phyloP scores from a whole-genome alignment of 2,888 invertebrate species.

The Gari tellinella region DNA sequence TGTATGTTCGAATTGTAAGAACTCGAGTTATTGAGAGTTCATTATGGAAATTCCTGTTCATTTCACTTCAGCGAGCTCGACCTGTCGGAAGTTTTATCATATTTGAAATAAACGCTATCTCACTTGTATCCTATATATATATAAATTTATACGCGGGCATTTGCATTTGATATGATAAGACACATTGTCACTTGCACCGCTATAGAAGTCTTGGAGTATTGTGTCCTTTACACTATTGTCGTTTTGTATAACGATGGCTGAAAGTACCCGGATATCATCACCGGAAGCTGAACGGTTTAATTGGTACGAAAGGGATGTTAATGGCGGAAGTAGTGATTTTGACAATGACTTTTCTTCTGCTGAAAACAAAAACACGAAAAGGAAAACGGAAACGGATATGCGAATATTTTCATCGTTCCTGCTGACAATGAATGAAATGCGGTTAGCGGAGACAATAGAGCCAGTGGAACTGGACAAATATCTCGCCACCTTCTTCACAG shows the following conservation, averaged over 20 bases:
- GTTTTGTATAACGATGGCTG: not conserved
- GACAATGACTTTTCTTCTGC: conserved; percentile 11
- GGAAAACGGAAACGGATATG: conserved; percentile 79
- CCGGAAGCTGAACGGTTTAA: not conserved
- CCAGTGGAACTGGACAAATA: conserved; percentile 74
- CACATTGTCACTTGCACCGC: no score
- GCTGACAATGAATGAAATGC: conserved; percentile 66
- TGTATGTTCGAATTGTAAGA: no score
- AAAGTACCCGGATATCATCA: not conserved
- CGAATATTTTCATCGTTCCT: conserved; percentile 75
- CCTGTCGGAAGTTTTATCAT: no score
- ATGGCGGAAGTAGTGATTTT: conserved; percentile 6
- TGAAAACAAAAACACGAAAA: conserved; percentile 78
- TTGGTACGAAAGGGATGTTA: not conserved
- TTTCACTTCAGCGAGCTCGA: no score
- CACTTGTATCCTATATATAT: no score
- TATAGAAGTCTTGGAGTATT: no score
- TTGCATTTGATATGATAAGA: no score
- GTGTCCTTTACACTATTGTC: no score
- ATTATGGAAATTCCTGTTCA: no score
- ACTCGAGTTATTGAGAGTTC: no score
- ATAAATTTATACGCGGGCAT: no score
- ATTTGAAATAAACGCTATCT: no score
- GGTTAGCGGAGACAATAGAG: conserved; percentile 71
- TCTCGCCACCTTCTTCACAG: conserved; percentile 74